Evolutionary conservation across 2,888 invertebrate species (phyloP), one percentile per base, ranked within the genome.

Genomic region (Eristalis arbustorum): DNA sequence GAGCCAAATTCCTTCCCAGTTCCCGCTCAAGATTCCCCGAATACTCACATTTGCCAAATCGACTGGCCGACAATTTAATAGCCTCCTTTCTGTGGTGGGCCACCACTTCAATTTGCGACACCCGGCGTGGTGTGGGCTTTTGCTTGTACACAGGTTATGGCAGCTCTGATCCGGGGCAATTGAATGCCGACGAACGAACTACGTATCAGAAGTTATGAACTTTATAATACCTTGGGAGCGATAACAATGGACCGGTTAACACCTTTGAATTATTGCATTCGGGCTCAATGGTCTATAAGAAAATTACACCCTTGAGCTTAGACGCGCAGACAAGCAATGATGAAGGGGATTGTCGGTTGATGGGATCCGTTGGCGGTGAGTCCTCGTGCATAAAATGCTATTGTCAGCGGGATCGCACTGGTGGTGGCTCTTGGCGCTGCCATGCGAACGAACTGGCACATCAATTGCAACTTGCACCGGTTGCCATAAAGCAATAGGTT

Each of bases 211-310:
- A 85, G 77, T 79, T 78, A 78, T 85, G 77, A 78, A 82, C 77
- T 78, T 82, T 78, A 77, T 82, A 69, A 74, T 69, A 59, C 63
- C 67, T 23, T 42, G 68, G 49, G 72, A 64, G 37, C 81, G 77
- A 82, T 82, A 82, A 74, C 82, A 77, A 81, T 74, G 77, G 57
- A 81, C 73, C 74, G 61, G 77, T 85, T 81, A 82, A 85, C 77
- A 85, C 85, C 82, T 85, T 73, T 82, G 73, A 85, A 69, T 82
- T 85, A 82, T 85, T 69, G 56, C 82, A 85, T 69, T 74, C 77
- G 57, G 63, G 73, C 72, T 81, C 81, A 85, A 81, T 85, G 69
- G 77, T 64, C 77, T 76, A 77, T 71, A 73, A 85, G 77, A 77
- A 85, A 77, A 85, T 81, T 78, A 82, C 77, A 63, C 77, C 77